Conservation (phyloP, 2,113 vertebrate genomes). For the Perca flavescens region DNA sequence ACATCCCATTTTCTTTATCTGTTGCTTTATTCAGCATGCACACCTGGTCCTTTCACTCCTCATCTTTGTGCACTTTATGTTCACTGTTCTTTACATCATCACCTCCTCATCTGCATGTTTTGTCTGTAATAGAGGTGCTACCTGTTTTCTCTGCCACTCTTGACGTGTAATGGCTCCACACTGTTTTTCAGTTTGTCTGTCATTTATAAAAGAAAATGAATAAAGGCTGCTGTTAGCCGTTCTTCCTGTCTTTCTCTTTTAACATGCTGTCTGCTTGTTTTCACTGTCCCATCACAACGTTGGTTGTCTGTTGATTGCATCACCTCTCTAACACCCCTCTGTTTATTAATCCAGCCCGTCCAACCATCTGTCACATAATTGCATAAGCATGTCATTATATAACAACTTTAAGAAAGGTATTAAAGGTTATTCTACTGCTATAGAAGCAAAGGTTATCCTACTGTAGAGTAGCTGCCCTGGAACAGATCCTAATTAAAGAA, state of each 20-base stretch:
- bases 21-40: constrained; percentile 44
- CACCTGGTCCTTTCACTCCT: constrained; percentile 23
- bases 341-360: constrained; percentile 38
- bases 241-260: constrained; percentile 43
- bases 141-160: constrained; percentile 40
- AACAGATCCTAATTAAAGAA: constrained; percentile 20
- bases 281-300: constrained; percentile 63
- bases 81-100: constrained; percentile 49
- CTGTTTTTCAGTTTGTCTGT: constrained; percentile 47
- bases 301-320: constrained; percentile 43
- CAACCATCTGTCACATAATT: constrained; percentile 59
- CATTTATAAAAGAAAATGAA: constrained; percentile 53
- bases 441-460: not conserved
- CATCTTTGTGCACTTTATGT: constrained; percentile 34
- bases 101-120: constrained; percentile 65
- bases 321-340: constrained; percentile 25
- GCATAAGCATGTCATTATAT: constrained; percentile 49
- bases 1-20: constrained; percentile 10
- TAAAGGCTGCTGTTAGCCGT: constrained; percentile 62
- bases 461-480: not conserved
- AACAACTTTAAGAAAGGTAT: constrained; percentile 19
- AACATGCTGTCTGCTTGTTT: constrained; percentile 50
- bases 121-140: constrained; percentile 7
- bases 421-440: not conserved
- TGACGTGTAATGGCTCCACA: constrained; percentile 42